phyloP scores from a whole-genome alignment of 2,797 vertebrate genomes.

The Protonibea diacanthus region DNA sequence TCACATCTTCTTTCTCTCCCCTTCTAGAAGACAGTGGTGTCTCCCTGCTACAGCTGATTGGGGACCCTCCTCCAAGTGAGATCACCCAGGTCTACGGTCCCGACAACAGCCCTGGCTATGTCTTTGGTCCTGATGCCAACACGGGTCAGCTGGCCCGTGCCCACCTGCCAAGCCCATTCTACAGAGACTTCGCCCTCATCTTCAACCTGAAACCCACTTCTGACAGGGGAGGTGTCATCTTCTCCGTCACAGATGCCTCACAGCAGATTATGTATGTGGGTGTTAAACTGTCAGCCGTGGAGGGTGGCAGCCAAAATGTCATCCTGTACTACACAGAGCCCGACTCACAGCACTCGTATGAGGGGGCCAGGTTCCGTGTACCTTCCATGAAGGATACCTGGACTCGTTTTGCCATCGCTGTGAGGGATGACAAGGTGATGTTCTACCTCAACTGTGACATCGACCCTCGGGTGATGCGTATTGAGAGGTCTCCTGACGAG shows the following conservation, averaged over 20 bases:
- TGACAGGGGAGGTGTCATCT: slow-evolving; percentile 85
- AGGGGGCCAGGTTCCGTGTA: slow-evolving; percentile 89
- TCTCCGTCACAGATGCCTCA: slow-evolving; percentile 89
- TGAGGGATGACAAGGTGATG: slow-evolving; percentile 85
- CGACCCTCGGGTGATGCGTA: slow-evolving; percentile 79
- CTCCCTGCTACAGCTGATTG: slow-evolving; percentile 91
- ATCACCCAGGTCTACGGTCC: slow-evolving; percentile 86
- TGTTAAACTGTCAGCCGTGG: slow-evolving; percentile 88
- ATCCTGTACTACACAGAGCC: slow-evolving; percentile 93
- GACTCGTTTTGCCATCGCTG: slow-evolving; percentile 90
- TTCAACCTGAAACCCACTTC: slow-evolving; percentile 90
- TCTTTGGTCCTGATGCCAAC: slow-evolving; percentile 87
- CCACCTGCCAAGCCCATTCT: slow-evolving; percentile 90
- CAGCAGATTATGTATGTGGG: slow-evolving; percentile 90
- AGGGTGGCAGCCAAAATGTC: slow-evolving; percentile 83
- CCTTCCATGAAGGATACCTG: slow-evolving; percentile 87
- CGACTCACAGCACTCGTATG: slow-evolving; percentile 77
- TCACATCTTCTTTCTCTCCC: slow-evolving; percentile 49
- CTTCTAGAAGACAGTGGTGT: slow-evolving; percentile 85
- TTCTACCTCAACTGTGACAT: slow-evolving; percentile 91
- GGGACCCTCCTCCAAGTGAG: slow-evolving; percentile 88
- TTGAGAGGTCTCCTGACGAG: slow-evolving; percentile 87
- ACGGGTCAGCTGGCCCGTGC: slow-evolving; percentile 90
- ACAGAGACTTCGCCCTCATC: slow-evolving; percentile 91
- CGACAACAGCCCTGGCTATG: slow-evolving; percentile 84